A percentile compares a stretch with the other conserved stretches of the same genome.
Evolutionary conservation across 2,797 vertebrate genomes (phyloP).

Genomic region (Oreonectes daqikongensis): DNA sequence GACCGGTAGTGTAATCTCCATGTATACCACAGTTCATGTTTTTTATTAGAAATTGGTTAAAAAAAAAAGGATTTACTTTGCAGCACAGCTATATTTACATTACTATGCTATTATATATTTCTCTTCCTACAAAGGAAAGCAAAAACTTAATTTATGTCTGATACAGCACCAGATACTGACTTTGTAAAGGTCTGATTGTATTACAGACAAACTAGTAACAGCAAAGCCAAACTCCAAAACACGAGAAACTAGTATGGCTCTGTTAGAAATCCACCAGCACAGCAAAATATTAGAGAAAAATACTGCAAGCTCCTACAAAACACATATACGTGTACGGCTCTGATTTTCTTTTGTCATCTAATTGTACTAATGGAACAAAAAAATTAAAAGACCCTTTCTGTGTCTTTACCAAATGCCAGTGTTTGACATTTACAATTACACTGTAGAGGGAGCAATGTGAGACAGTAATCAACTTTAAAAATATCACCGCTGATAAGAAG

Average conservation of each 20-base stretch:
- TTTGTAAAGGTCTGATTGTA: constrained; percentile 13
- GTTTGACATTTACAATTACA: constrained; percentile 73
- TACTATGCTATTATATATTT: background rate
- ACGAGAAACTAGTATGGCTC: constrained; percentile 67
- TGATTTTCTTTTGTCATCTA: constrained; percentile 68
- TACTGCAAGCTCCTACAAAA: constrained; percentile 65
- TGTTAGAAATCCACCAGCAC: constrained; percentile 72
- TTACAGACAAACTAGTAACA: constrained; percentile 24
- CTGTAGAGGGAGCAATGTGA: constrained; percentile 58
- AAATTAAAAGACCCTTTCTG: constrained; percentile 69
- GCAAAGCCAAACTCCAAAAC: constrained; percentile 63
- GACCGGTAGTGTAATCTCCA: no score
- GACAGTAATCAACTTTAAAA: constrained; percentile 70
- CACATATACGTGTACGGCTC: background rate
- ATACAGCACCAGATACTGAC: constrained; percentile 19
- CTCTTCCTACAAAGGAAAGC: constrained; percentile 28
- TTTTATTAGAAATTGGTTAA: background rate
- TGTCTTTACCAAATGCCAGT: constrained; percentile 75
- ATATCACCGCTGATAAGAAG: constrained; percentile 64
- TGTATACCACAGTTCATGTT: constrained; percentile 33
- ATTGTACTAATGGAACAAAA: constrained; percentile 74
- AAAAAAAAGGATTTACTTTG: background rate
- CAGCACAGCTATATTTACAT: constrained; percentile 3
- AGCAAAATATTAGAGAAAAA: constrained; percentile 74
- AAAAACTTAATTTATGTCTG: constrained; percentile 47